Conservation (phyloP, 2,797 vertebrate genomes). For the Gallinago stenura region DNA sequence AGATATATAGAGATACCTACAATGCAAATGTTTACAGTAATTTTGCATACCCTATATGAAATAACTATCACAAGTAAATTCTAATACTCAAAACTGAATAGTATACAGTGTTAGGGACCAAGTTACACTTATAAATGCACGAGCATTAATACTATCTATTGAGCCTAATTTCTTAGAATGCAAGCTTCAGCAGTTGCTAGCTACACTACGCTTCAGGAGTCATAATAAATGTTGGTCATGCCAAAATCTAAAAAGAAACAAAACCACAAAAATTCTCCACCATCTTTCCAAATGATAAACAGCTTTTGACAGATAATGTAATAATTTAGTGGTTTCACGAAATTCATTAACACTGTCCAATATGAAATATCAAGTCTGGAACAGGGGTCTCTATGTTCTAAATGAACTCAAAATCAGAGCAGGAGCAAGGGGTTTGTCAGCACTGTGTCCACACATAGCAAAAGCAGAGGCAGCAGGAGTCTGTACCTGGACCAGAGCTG, state of each 20-base stretch:
- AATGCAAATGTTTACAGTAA: neutral
- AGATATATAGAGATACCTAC: neutral
- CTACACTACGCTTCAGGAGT: conserved; percentile 39
- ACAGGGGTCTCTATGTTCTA: neutral
- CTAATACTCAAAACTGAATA: conserved; percentile 20
- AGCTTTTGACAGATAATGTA: neutral
- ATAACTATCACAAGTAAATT: conserved; percentile 38
- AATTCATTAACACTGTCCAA: neutral
- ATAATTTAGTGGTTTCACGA: neutral
- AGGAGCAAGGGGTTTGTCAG: neutral
- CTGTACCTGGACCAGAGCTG: neutral
- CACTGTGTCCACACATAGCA: neutral
- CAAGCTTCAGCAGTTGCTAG: conserved; percentile 29
- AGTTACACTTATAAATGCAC: conserved; percentile 42
- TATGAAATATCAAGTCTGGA: neutral
- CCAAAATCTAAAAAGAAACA: conserved; percentile 49
- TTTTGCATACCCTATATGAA: neutral
- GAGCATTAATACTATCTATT: conserved; percentile 14
- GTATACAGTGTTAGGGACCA: neutral
- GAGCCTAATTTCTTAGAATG: conserved; percentile 27
- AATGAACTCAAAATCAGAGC: conserved; percentile 1
- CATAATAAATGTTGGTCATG: conserved; percentile 49
- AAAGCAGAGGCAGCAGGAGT: neutral
- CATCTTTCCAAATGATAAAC: neutral
- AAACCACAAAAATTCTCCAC: neutral